Conservation (phyloP, 2,797 vertebrate species). For the Psittacula derbiana region DNA sequence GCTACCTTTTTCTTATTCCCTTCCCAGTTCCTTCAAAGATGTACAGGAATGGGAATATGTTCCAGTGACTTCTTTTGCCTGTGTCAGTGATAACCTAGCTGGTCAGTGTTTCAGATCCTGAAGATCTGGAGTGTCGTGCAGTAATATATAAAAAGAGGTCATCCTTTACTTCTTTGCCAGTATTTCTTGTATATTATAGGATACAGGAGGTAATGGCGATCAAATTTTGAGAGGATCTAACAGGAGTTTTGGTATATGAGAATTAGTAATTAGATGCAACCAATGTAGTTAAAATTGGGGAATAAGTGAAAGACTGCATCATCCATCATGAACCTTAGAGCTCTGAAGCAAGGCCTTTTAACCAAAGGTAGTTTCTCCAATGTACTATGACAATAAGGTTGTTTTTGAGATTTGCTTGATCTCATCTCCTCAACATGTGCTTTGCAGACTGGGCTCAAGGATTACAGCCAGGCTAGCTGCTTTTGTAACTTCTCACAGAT, state of each 20-base stretch:
- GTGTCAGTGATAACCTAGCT: accelerated
- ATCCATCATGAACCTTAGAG: accelerated
- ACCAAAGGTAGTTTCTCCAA: background rate
- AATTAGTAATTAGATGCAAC: background rate
- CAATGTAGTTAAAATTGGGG: background rate
- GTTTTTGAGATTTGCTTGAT: background rate
- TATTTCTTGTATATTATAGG: background rate
- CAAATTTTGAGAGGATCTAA: background rate
- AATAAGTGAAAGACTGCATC: background rate
- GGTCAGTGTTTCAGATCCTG: background rate
- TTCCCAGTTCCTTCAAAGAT: background rate
- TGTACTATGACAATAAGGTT: background rate
- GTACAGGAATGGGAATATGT: background rate
- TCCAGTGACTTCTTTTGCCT: background rate
- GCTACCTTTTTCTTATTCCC: background rate
- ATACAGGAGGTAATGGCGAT: background rate
- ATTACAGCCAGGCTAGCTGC: background rate
- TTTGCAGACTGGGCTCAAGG: background rate
- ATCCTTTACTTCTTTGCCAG: background rate
- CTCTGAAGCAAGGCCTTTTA: background rate
- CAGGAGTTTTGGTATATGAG: background rate
- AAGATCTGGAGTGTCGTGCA: background rate
- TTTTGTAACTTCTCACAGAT: background rate
- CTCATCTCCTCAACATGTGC: background rate
- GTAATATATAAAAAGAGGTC: background rate